A percentile compares a stretch with the other conserved stretches of the same genome.
Evolutionary conservation across 2,797 vertebrate genomes (phyloP).

Genomic region (Tadarida brasiliensis): DNA sequence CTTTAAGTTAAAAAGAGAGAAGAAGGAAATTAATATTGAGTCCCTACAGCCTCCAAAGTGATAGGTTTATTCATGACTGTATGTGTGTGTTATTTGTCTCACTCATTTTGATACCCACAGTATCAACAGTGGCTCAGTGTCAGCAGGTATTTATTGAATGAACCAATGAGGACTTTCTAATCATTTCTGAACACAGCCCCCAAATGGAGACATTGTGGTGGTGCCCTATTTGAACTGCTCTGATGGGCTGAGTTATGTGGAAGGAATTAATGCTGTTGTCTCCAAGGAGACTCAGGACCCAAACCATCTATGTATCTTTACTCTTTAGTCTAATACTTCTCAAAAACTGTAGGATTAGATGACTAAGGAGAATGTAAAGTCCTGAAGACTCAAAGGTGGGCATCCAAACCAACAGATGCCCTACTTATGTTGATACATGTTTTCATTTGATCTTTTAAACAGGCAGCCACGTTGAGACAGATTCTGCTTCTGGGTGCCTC

Average conservation of each 20-base stretch:
- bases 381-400: neutral
- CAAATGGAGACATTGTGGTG: neutral
- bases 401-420: neutral
- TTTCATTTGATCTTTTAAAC: conserved; percentile 40
- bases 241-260: neutral
- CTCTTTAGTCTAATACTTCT: neutral
- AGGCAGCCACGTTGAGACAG: neutral
- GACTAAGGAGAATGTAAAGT: neutral
- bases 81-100: neutral
- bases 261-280: neutral
- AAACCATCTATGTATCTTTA: neutral
- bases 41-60: neutral
- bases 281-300: neutral
- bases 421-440: neutral
- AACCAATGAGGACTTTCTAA: conserved; percentile 5
- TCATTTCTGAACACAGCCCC: neutral
- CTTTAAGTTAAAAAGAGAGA: neutral
- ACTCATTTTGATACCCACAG: neutral
- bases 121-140: neutral
- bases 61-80: neutral
- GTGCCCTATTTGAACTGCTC: neutral
- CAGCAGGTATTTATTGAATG: neutral
- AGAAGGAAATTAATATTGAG: neutral
- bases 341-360: neutral
- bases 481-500: neutral